Percentiles rank a stretch among this genome's conserved stretches.
Conservation (phyloP, 2,797 vertebrate species). For the Ambastaia sidthimunki region DNA sequence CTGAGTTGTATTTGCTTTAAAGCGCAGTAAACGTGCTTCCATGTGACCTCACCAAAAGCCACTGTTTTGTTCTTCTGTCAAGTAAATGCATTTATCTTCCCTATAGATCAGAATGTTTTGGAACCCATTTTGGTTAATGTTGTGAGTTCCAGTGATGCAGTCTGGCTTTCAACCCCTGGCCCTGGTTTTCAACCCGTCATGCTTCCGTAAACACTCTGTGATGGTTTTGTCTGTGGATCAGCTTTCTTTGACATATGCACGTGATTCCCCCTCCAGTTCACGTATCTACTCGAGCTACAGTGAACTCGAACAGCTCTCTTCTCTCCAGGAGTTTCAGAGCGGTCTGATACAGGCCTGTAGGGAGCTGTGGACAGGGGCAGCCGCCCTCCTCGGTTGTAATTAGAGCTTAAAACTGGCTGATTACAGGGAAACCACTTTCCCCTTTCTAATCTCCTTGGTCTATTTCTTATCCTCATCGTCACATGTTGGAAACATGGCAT, state of each 20-base stretch:
- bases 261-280: conserved; percentile 24
- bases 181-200: neutral
- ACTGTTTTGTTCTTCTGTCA: neutral
- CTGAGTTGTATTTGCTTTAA: too few species aligned
- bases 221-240: conserved; percentile 10
- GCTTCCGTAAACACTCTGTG: conserved; percentile 23
- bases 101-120: neutral
- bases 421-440: conserved; percentile 72
- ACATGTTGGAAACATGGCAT: conserved; percentile 58
- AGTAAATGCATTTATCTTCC: neutral
- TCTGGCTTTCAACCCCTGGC: neutral
- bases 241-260: neutral
- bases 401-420: conserved; percentile 72
- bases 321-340: conserved; percentile 32
- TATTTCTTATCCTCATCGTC: conserved; percentile 76
- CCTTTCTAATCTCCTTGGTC: conserved; percentile 77
- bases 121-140: neutral
- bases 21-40: too few species aligned
- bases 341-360: conserved; percentile 29
- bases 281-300: conserved; percentile 51
- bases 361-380: conserved; percentile 43
- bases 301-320: conserved; percentile 35
- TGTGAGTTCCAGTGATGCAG: neutral
- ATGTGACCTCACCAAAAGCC: neutral
- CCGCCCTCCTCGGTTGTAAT: conserved; percentile 71